These are phyloP conservation scores for Cyrtorhinus lividipennis DNA, from an alignment of 1,140 invertebrate genomes.

Conservation along the genomic window DNA sequence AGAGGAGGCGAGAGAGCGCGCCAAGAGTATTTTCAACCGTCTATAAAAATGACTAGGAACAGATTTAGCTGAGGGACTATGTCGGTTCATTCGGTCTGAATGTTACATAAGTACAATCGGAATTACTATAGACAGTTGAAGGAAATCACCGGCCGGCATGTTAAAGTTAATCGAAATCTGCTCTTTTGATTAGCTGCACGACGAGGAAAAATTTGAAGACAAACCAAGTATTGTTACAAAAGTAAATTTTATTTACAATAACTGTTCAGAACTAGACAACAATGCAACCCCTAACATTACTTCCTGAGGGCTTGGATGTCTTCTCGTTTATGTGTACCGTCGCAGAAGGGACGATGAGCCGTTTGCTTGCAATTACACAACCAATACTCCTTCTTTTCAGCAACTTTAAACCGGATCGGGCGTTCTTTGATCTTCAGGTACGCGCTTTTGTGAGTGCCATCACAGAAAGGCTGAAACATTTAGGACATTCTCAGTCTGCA, in stretches of 20 bases:
- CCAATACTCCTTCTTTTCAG: conserved; percentile 88
- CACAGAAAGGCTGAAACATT: conserved; percentile 77
- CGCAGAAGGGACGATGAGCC: conserved; percentile 87
- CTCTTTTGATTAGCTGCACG: no score
- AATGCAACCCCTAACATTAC: no score
- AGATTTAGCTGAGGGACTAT: not conserved
- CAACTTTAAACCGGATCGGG: conserved; percentile 69
- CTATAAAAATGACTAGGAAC: not conserved
- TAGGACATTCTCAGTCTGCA: no score
- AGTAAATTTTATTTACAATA: no score
- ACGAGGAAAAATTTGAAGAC: no score
- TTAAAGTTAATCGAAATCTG: no score
- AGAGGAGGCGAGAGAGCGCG: not conserved
- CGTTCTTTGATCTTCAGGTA: conserved; percentile 43
- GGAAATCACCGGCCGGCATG: no score
- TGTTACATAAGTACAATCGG: no score
- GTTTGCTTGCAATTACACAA: conserved; percentile 98
- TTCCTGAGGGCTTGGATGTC: conserved; percentile 40
- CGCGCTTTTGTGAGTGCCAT: conserved; percentile 70
- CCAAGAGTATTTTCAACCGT: not conserved
- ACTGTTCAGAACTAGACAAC: no score
- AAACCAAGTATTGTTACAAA: no score
- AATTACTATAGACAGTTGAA: no score
- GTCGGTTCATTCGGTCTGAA: no score
- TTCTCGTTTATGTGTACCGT: conserved; percentile 75